Base-by-base conservation (phyloP, 2,797 vertebrate genomes). In the Lophotriccus pileatus region DNA sequence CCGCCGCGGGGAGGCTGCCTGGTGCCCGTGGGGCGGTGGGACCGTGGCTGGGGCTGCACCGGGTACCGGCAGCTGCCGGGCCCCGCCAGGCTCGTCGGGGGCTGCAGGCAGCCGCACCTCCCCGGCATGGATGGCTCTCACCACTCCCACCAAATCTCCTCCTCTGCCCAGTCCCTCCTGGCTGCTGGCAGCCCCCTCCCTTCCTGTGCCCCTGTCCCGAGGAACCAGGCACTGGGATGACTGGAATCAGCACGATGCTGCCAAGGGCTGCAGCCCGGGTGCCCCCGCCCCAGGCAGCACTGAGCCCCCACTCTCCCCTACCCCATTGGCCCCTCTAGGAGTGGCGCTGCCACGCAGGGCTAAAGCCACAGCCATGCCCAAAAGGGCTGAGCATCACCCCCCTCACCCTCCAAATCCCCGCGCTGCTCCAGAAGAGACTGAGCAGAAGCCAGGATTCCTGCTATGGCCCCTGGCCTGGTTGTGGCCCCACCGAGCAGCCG, bases 221-320 rank as follows among this genome's bases (percentile, higher is more conserved):
- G 22, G 47, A 64, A 39, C 30, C 27, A 1, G 18, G 79, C 34
- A 0, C 68, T 17, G 52, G 58, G 37, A 69, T 36, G 15, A 5
- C 47, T 9, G 55, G 12, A 41, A 59, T 23, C 0, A 1, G 55
- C 0, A 2, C 39, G 2, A 2, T 0, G 13, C 46, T 43, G 47
- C 9, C 83, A 21, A 78, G 32, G 25, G 52, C 14, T 2, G 1
- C 46, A 12, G 7, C 55, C 56, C 16, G 14, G 14, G 18, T 55
- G 39, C 12, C 21, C 30, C 56, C 0, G 0, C 14, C 21, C n/a
- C 41, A 1, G 15, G 18, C 0, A 0, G 43, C 56, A 27, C 27
- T 7, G 30, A 59, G 47, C 8, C 6, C 62, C 59, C 2, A 0
- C 47, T 36, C 37, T 7, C 22, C 34, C 6, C 77, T 7, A 37